Evolutionary conservation across 2,797 vertebrate genomes (phyloP).

Genomic region (Rhabdomys pumilio): DNA sequence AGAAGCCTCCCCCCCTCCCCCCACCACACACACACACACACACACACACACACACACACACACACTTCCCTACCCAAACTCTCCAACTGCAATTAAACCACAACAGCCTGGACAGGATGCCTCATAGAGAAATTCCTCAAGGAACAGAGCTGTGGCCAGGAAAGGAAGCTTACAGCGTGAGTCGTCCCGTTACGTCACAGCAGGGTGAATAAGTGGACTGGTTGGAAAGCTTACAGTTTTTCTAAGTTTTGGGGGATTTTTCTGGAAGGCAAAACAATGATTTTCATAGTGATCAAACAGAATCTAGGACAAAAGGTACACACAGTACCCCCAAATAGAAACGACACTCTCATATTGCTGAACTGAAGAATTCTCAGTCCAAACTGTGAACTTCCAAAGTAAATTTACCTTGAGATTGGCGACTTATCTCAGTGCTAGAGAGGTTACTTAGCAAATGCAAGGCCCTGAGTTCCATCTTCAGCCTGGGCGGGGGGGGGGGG

Average conservation of each 20-base stretch:
- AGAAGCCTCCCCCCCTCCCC: too few species aligned
- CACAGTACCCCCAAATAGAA: background rate
- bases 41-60: too few species aligned
- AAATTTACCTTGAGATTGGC: background rate
- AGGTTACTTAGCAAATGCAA: background rate
- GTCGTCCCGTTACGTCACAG: background rate
- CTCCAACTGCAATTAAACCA: background rate
- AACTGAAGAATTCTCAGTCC: background rate
- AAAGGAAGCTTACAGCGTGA: background rate
- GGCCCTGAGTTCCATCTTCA: background rate
- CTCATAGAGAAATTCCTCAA: background rate
- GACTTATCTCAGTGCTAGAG: background rate
- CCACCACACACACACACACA: too few species aligned
- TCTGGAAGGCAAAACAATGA: slow-evolving; percentile 14
- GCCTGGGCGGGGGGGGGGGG: background rate
- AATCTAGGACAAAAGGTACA: slow-evolving; percentile 21
- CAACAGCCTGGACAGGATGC: background rate
- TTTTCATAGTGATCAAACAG: background rate
- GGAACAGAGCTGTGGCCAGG: background rate
- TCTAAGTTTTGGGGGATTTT: background rate
- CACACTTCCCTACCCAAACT: background rate
- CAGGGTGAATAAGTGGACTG: background rate
- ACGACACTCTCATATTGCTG: background rate
- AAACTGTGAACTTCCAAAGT: slow-evolving; percentile 27
- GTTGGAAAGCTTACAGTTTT: background rate